These are phyloP conservation scores for Hirtodrosophila duncani DNA, from an alignment of 2,888 invertebrate species.

Conservation along the genomic window DNA sequence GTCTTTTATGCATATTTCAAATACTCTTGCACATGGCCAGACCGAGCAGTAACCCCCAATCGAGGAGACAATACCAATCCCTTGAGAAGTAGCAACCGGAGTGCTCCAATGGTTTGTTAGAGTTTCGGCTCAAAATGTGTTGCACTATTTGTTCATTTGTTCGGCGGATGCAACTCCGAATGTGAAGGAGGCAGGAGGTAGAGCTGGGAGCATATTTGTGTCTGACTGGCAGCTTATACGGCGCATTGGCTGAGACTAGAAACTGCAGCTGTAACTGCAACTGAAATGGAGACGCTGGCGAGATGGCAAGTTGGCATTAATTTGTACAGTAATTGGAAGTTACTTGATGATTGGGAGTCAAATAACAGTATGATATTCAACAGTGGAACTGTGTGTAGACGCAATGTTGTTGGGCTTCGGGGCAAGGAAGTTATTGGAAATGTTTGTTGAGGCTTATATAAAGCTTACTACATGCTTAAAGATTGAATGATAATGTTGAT, in stretches of 20 bases:
- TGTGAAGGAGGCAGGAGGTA: background rate
- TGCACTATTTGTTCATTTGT: constrained; percentile 15
- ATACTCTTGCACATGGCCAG: constrained; percentile 45
- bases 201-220: background rate
- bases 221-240: background rate
- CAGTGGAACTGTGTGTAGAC: too few relatives aligned
- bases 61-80: constrained; percentile 28
- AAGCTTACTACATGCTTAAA: background rate
- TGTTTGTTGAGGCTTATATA: background rate
- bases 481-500: too few relatives aligned
- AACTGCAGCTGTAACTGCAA: too few relatives aligned
- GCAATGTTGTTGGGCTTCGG: too few relatives aligned
- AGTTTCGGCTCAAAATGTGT: constrained; percentile 18
- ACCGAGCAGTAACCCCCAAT: constrained; percentile 5
- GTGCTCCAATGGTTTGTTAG: constrained; percentile 33
- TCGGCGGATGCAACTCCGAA: constrained; percentile 1
- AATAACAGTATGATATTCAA: too few relatives aligned
- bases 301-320: constrained; percentile 1
- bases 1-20: constrained; percentile 49
- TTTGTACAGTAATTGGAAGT: constrained; percentile 1
- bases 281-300: too few relatives aligned
- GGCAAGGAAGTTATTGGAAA: background rate
- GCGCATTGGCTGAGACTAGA: too few relatives aligned
- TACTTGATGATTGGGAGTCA: background rate
- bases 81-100: constrained; percentile 25